phyloP scores from a whole-genome alignment of 2,113 vertebrate genomes.

The Neomonachus schauinslandi region DNA sequence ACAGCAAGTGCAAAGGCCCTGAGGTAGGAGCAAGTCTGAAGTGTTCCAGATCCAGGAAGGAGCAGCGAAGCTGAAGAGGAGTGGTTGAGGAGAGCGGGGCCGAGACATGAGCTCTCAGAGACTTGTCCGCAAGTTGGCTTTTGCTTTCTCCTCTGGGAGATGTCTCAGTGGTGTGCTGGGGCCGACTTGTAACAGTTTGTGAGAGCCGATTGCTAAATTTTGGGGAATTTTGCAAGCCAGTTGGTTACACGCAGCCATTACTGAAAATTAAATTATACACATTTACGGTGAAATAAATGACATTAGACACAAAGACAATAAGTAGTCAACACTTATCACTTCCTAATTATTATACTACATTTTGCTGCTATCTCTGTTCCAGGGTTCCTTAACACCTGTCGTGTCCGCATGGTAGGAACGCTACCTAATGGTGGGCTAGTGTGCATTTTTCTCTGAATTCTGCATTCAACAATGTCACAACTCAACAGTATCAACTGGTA shows the following conservation, averaged over 20 bases:
- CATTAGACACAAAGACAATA: neutral
- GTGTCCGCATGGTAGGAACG: neutral
- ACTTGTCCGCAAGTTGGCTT: neutral
- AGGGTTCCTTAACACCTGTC: neutral
- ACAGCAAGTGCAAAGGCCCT: neutral
- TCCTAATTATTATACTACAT: neutral
- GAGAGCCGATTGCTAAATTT: neutral
- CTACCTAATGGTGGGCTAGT: rapidly evolving
- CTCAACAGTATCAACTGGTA: neutral
- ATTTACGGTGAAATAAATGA: neutral
- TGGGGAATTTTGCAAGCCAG: neutral
- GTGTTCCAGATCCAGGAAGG: neutral
- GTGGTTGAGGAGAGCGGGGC: neutral
- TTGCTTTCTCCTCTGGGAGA: neutral
- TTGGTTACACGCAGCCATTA: neutral
- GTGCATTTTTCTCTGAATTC: neutral
- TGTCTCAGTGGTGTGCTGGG: neutral
- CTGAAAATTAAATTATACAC: neutral
- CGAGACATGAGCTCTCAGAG: too few relatives aligned
- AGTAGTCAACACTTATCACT: neutral
- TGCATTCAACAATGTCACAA: neutral
- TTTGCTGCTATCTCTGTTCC: neutral
- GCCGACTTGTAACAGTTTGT: neutral
- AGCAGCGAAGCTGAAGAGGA: neutral
- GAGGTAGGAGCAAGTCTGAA: neutral